phyloP scores from a whole-genome alignment of 2,113 vertebrate species.

The Hipposideros armiger region DNA sequence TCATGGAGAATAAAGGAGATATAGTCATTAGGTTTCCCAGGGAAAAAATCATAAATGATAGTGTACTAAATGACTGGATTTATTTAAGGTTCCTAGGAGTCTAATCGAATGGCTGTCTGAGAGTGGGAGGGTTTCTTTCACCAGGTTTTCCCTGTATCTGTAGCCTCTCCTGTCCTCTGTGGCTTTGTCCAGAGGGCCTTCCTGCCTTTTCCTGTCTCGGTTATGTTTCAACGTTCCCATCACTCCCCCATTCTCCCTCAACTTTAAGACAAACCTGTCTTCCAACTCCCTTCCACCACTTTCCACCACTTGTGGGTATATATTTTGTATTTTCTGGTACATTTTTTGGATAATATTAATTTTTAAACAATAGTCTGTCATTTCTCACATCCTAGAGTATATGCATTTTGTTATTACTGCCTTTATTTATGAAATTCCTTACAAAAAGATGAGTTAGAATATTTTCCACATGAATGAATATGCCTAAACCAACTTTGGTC shows the following conservation, averaged over 20 bases:
- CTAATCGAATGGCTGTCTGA: neutral
- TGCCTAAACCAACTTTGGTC: neutral
- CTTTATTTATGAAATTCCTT: conserved; percentile 19
- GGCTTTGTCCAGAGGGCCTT: neutral
- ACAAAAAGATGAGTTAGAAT: conserved; percentile 45
- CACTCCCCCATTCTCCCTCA: fast-evolving
- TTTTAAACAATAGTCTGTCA: neutral
- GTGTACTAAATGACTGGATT: neutral
- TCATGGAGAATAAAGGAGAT: neutral
- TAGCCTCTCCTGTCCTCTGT: neutral
- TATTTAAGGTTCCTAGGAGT: neutral
- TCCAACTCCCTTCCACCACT: neutral
- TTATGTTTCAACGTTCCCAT: neutral
- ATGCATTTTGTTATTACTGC: neutral
- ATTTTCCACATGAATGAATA: conserved; percentile 24
- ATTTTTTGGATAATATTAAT: neutral
- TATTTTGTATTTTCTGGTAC: neutral
- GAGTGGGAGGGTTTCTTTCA: neutral
- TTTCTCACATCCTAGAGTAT: neutral
- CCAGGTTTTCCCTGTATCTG: neutral
- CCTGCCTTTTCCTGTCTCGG: neutral
- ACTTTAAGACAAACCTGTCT: neutral
- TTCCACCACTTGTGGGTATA: too few species aligned
- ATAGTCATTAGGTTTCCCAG: neutral
- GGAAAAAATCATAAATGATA: neutral